A percentile compares a stretch with the other conserved stretches of the same genome.
phyloP scores from a whole-genome alignment of 1,140 invertebrate species.

The Caenorhabditis remanei region DNA sequence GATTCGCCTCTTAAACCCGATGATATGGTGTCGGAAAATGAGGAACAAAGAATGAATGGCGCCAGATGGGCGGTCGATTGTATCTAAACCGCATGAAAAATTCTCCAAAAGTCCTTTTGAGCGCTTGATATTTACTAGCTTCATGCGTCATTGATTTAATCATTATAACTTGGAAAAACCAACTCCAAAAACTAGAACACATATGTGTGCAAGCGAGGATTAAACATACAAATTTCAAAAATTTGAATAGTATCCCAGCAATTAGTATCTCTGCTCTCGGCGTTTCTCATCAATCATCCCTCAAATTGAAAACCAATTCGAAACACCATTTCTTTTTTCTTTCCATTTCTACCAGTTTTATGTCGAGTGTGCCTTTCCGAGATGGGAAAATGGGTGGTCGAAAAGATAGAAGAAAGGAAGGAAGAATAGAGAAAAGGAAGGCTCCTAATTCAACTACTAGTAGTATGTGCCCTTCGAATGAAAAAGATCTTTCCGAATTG shows the following conservation, averaged over 20 bases:
- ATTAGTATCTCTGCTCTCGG: not conserved
- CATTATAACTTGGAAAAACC: no score
- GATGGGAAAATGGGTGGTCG: not conserved
- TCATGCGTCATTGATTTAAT: no score
- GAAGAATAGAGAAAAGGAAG: not conserved
- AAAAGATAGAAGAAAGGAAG: not conserved
- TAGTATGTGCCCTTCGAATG: conserved; percentile 20
- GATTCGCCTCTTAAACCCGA: not conserved
- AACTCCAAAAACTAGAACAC: no score
- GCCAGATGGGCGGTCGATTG: not conserved
- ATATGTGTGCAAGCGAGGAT: no score
- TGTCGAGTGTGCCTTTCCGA: conserved; percentile 1
- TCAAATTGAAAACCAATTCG: conserved; percentile 24
- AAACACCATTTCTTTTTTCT: not conserved
- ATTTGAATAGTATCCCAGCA: no score
- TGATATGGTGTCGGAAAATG: not conserved
- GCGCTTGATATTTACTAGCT: no score
- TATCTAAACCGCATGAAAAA: no score
- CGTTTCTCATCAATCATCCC: conserved; percentile 24
- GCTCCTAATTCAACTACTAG: conserved; percentile 42
- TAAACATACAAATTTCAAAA: no score
- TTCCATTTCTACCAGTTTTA: conserved; percentile 3
- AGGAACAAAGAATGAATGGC: not conserved
- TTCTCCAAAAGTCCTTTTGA: no score
- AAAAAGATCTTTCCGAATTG: conserved; percentile 5